Evolutionary conservation across 2,113 vertebrate genomes (phyloP), one percentile per base, ranked within the genome.

Genomic region (Ondatra zibethicus): DNA sequence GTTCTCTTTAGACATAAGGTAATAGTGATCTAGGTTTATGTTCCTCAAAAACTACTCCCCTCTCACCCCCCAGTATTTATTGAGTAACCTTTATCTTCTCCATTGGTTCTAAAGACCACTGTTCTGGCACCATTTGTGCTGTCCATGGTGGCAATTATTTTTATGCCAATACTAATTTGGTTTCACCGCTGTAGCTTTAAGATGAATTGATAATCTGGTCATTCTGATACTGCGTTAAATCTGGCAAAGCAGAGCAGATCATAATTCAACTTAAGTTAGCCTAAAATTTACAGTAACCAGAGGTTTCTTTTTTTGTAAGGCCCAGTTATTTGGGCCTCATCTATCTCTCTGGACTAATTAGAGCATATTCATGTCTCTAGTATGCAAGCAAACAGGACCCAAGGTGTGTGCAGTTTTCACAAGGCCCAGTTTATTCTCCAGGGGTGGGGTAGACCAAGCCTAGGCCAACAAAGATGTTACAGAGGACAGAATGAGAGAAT

Each of bases 271-370:
- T 68, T 58, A 5, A 33, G 82, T 93, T 88, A 52, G 23, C 82
- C 58, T 95, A 95, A 81, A 92, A 86, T 65, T 58, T 75, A 94
- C 86, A 91, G 58, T 86, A 66, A 89, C 31, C 27, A 78, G 91
- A 63, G 50, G 2, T 21, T 36, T 55, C 2, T 21, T 21, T 52
- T 7, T 29, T 55, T 33, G 33, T 7, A 12, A 55, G 68, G 6
- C 17, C n/a, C 27, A 0, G 0, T 61, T 84, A 90, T 95, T 65
- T 50, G 45, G 39, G 88, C 10, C 58, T 86, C 68, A 78, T 45
- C 7, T 14, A 55, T 9, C 14, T 45, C 93, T 81, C 23, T 42
- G 70, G 70, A 88, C 58, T 21, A 86, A 73, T 39, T 12, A 88
- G 55, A 87, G 58, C 17, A 25, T 13, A 85, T 23, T 25, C 72